Evolutionary conservation across 1,140 invertebrate species (phyloP), one percentile per base, ranked within the genome.

Genomic region (Lepidurus packardi): DNA sequence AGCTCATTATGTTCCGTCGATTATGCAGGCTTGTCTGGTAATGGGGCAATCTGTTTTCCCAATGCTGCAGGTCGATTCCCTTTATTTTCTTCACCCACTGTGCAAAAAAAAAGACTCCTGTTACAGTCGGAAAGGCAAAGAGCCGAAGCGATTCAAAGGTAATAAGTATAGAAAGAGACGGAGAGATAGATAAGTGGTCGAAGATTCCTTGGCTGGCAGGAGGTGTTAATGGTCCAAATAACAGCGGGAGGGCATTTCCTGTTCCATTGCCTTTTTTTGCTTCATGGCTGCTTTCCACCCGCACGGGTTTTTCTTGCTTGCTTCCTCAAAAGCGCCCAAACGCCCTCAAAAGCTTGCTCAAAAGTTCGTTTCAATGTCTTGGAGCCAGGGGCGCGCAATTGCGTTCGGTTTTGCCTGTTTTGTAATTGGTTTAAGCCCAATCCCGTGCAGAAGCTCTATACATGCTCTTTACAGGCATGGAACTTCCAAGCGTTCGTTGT

Each of bases 201-300:
- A 65, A 65, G 53, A 21, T 21, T 65, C 53, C 21, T 65, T 13
- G 53, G 53, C 21, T 21, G 53, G n/a, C 53, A 65, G 53, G 53
- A 65, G 53, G 53, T 65, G 53, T 65, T 65, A 65, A 65, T 65
- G 53, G 53, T 65, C 53, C 53, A 65, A 65, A 65, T 65, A 65
- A 65, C 53, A 65, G 53, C 53, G 13, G 53, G 53, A 65, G 53
- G 53, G 53, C 53, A 65, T 65, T 65, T 65, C 53, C 53, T 65
- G 53, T 65, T 65, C 53, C 13, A 65, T 65, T 65, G 34, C 53
- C 21, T 65, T n/a, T 21, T 65, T 65, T 16, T 6, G 16, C 53
- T 21, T 21, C 21, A 7, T 13, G 21, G 8, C 16, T n/a, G 21
- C 16, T n/a, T 65, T 65, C 53, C 53, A 16, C 53, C 53, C 53